Percentiles rank a stretch among this genome's conserved stretches.
Conservation (phyloP, 37 sponge, comb jelly and placozoan species). For the Beroe ovata region DNA sequence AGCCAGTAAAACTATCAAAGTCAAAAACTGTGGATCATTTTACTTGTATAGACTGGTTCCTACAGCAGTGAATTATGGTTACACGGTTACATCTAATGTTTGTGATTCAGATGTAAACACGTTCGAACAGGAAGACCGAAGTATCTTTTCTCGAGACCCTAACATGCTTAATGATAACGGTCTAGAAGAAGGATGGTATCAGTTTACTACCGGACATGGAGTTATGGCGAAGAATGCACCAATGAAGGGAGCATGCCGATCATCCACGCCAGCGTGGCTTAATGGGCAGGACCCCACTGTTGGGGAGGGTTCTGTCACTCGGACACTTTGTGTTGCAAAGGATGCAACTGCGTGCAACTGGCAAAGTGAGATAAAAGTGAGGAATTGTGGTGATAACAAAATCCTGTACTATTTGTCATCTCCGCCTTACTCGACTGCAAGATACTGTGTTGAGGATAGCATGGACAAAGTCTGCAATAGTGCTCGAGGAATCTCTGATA, state of each 20-base stretch:
- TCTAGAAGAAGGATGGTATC: conserved; percentile 42
- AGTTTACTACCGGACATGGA: conserved; percentile 49
- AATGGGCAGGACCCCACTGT: neutral
- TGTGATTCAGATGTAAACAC: neutral
- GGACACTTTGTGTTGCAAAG: conserved; percentile 1
- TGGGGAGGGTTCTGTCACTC: conserved; percentile 11
- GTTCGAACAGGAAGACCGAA: conserved; percentile 44
- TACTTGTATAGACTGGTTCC: conserved; percentile 40
- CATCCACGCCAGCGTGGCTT: neutral
- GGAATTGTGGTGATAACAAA: conserved; percentile 1
- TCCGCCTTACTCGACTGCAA: conserved; percentile 1
- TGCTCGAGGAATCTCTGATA: neutral
- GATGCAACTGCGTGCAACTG: neutral
- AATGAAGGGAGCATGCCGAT: neutral
- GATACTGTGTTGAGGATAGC: conserved; percentile 40
- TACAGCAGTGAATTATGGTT: neutral
- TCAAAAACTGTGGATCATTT: conserved; percentile 43
- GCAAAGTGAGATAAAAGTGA: conserved; percentile 1
- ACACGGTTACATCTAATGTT: conserved; percentile 1
- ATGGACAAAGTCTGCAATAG: conserved; percentile 32
- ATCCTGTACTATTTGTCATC: conserved; percentile 9
- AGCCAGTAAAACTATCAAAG: neutral
- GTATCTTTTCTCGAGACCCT: neutral
- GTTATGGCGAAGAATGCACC: conserved; percentile 40
- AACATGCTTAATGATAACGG: conserved; percentile 28